phyloP scores from a whole-genome alignment of 2,888 invertebrate species.

The Andrena minutula region DNA sequence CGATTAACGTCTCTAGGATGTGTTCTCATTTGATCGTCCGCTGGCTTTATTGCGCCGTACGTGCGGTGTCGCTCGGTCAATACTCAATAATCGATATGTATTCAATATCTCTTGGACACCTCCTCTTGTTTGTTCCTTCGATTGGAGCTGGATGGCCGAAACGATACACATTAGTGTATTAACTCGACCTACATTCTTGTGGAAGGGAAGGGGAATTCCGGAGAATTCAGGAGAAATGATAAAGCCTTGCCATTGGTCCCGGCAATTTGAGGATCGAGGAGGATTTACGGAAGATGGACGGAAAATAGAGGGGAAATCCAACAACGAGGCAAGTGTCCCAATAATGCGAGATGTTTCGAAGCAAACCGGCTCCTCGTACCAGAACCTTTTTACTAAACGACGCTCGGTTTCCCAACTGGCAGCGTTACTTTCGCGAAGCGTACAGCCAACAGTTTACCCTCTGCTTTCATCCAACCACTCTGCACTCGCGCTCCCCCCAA shows the following conservation, averaged over 20 bases:
- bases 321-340: not conserved
- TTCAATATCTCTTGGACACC: not conserved
- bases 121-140: constrained; percentile 5
- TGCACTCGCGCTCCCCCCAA: not conserved
- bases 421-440: not conserved
- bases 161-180: too few relatives aligned
- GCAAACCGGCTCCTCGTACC: not conserved
- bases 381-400: constrained; percentile 20
- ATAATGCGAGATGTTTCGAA: not conserved
- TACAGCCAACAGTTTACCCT: not conserved
- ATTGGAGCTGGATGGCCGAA: constrained; percentile 4
- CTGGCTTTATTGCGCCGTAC: constrained; percentile 5
- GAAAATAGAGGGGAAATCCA: not conserved
- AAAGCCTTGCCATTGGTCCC: not conserved
- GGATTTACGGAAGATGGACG: not conserved
- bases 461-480: not conserved
- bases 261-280: not conserved
- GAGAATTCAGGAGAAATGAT: too few relatives aligned
- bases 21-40: not conserved
- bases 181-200: not conserved
- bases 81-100: constrained; percentile 12
- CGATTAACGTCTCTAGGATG: constrained; percentile 1
- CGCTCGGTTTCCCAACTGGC: not conserved
- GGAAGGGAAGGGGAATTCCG: not conserved
- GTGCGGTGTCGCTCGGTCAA: constrained; percentile 8